phyloP scores from a whole-genome alignment of 2,797 vertebrate genomes.

The Myiotriccus ornatus region DNA sequence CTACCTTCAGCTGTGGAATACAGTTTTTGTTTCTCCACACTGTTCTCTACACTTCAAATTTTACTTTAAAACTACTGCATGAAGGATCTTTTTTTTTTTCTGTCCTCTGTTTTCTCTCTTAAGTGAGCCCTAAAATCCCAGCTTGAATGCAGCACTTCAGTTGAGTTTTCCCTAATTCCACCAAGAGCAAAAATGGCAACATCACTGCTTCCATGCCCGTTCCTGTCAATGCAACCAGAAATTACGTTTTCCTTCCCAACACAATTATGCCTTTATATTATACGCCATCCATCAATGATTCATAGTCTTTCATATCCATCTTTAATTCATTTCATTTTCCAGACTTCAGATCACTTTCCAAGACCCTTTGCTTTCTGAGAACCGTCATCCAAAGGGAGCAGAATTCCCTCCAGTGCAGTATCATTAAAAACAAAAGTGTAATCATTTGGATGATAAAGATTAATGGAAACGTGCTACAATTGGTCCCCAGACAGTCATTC shows the following conservation, averaged over 20 bases:
- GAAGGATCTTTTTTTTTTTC: not conserved
- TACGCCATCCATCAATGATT: not conserved
- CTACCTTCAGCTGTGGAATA: not conserved
- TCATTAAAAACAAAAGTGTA: conserved; percentile 28
- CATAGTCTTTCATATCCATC: not conserved
- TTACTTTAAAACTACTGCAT: not conserved
- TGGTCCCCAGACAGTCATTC: not conserved
- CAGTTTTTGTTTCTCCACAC: not conserved
- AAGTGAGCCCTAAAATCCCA: not conserved
- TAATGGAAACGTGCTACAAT: not conserved
- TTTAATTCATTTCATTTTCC: not conserved
- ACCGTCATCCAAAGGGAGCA: not conserved
- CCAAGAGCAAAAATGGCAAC: not conserved
- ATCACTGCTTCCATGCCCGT: not conserved
- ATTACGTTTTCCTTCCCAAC: not conserved
- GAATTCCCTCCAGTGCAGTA: not conserved
- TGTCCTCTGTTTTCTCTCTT: not conserved
- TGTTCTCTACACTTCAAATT: not conserved
- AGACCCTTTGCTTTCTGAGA: not conserved
- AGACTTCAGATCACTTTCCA: not conserved
- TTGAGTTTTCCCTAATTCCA: not conserved
- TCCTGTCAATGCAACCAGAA: not conserved
- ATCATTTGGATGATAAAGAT: not conserved
- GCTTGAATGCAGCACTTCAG: not conserved
- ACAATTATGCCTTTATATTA: not conserved